Conservation (phyloP, 2,113 vertebrate species). For the Phalacrocorax aristotelis region DNA sequence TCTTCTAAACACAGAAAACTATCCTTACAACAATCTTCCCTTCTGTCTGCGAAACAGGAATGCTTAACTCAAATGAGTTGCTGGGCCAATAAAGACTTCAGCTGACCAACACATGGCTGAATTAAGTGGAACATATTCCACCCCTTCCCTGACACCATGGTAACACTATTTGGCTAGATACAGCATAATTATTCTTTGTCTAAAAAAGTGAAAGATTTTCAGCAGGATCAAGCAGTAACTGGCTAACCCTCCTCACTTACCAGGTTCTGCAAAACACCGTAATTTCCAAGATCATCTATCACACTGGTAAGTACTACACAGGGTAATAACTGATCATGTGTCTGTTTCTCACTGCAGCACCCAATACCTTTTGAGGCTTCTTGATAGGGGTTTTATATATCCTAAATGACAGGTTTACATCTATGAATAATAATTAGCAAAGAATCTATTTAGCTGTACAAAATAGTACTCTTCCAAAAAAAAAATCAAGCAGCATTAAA, state of each 20-base stretch:
- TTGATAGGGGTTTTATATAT: neutral
- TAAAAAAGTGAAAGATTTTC: neutral
- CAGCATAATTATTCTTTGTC: neutral
- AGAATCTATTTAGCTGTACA: neutral
- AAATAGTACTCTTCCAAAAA: neutral
- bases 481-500: neutral
- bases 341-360: neutral
- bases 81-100: neutral
- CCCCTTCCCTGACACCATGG: neutral
- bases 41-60: neutral
- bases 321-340: neutral
- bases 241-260: neutral
- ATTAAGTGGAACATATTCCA: neutral
- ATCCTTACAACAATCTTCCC: neutral
- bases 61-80: neutral
- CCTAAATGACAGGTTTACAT: neutral
- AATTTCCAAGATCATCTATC: neutral
- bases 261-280: neutral
- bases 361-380: neutral
- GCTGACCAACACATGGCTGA: neutral
- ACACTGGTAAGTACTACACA: neutral
- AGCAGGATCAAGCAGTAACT: neutral
- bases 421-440: neutral
- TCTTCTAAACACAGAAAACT: neutral
- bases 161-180: neutral